Evolutionary conservation across 2,797 vertebrate genomes (phyloP), one percentile per base, ranked within the genome.

Genomic region (Acipenser transmontanus): DNA sequence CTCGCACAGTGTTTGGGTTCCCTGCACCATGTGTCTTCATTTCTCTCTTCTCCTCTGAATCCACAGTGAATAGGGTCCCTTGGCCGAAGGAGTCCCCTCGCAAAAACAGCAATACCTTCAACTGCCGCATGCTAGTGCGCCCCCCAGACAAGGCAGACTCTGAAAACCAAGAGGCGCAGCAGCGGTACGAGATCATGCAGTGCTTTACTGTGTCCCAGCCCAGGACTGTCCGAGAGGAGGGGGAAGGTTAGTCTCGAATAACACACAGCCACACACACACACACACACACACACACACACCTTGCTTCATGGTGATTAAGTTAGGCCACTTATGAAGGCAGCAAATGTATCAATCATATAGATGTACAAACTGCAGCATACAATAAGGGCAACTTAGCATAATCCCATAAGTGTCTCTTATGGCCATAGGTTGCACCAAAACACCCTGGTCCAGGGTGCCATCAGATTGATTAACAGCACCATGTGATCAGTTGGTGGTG

Each of bases 151-250:
- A 97, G 82, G 74, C 83, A 1, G 92, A 93, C 4, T 61, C 88
- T 0, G 95, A 96, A 75, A 95, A 93, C 76, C 89, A 84, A 70
- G 95, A 97, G 76, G 93, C 93, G 1, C 89, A 93, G 12, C 96
- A 98, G 80, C 93, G 94, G 70, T 98, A 98, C 7, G 94, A 98
- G 84, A 88, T 93, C 79, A 97, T 98, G 96, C 95, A 96, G 83
- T 97, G 95, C 72, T 95, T 96, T 81, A 94, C 95, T 0, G 93
- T 97, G 60, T 93, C 95, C 7, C 95, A 96, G 79, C 93, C 92
- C 56, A 91, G 91, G 68, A 62, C 89, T 49, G 86, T 93, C 77
- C 93, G 93, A 78, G 94, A 97, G 80, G 96, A 96, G 68, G 92
- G 90, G 61, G 95, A 98, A 66, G 95, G 95, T 96, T 65, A 76